Evolutionary conservation across 2,888 invertebrate genomes (phyloP).

Genomic region (Ophion ventricosus): DNA sequence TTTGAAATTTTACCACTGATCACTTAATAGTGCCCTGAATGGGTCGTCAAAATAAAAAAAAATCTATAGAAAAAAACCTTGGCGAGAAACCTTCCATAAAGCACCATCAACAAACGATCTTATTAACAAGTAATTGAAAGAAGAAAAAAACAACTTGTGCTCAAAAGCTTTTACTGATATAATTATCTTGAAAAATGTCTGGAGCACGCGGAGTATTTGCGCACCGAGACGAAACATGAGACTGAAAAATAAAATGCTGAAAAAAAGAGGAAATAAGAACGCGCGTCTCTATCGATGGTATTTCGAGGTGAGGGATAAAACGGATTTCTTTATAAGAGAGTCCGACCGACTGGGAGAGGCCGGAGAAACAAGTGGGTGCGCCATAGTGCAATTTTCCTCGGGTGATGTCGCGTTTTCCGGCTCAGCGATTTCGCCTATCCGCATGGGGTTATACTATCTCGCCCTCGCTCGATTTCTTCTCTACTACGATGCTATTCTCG

Average conservation of each 20-base stretch:
- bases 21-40: too few species aligned
- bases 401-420: slow-evolving; percentile 79
- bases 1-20: too few species aligned
- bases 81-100: too few species aligned
- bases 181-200: background rate
- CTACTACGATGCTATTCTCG: slow-evolving; percentile 16
- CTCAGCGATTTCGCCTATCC: slow-evolving; percentile 74
- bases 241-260: background rate
- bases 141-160: background rate
- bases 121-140: background rate
- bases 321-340: slow-evolving; percentile 73
- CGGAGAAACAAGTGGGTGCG: slow-evolving; percentile 76
- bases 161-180: background rate
- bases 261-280: slow-evolving; percentile 18
- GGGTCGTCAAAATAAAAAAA: too few species aligned
- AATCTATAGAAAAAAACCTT: too few species aligned
- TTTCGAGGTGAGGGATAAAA: slow-evolving; percentile 55
- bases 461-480: slow-evolving; percentile 39
- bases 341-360: slow-evolving; percentile 35
- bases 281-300: slow-evolving; percentile 3
- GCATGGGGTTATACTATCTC: slow-evolving; percentile 37
- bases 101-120: background rate
- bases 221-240: background rate
- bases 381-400: slow-evolving; percentile 80
- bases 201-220: background rate